Evolutionary conservation across 2,797 vertebrate genomes (phyloP).

Genomic region (Sebastes alutus): DNA sequence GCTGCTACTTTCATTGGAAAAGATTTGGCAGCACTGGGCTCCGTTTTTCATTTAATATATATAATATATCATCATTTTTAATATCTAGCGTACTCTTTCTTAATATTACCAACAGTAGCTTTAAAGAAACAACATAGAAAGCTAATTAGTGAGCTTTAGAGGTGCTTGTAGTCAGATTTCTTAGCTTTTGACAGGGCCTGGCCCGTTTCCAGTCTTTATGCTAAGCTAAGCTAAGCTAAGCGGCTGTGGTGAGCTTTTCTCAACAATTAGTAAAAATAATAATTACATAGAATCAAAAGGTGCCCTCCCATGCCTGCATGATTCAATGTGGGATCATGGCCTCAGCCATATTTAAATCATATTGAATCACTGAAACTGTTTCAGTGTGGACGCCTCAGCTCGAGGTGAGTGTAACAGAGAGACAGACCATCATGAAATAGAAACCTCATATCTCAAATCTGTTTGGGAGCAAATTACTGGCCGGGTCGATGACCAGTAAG

Average conservation of each 20-base stretch:
- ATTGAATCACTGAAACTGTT: constrained; percentile 24
- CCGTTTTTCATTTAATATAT: accelerated
- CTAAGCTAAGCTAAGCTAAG: not conserved
- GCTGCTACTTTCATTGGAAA: no score
- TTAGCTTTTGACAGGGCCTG: not conserved
- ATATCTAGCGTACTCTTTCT: no score
- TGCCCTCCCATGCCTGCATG: not conserved
- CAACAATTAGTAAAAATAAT: not conserved
- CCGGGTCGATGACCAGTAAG: constrained; percentile 79
- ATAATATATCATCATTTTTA: no score
- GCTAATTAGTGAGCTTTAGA: not conserved
- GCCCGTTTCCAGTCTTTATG: not conserved
- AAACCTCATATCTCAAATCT: constrained; percentile 75
- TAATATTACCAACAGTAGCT: no score
- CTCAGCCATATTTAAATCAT: constrained; percentile 14
- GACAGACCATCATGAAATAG: constrained; percentile 45
- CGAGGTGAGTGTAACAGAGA: constrained; percentile 50
- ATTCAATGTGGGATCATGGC: constrained; percentile 18
- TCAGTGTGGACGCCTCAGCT: constrained; percentile 14
- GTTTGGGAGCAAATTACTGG: constrained; percentile 77
- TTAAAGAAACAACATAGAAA: not conserved
- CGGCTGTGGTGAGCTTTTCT: not conserved
- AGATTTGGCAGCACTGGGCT: no score
- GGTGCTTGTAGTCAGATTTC: not conserved
- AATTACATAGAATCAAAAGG: not conserved